Evolutionary conservation across 2,888 invertebrate species (phyloP).

Genomic region (Pycnomerus fuliginosus): DNA sequence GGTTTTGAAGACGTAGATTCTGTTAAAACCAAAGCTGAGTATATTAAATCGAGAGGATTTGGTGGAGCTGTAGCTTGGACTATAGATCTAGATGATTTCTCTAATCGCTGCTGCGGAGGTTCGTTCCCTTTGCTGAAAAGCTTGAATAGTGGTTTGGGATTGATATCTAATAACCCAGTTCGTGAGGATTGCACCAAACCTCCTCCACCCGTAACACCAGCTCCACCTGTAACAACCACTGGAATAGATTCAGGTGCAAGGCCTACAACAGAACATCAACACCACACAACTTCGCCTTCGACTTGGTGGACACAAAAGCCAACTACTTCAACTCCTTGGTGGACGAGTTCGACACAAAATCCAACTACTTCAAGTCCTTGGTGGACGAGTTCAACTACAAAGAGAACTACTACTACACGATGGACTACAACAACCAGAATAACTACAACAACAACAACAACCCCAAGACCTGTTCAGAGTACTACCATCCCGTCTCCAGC

Average conservation of each 20-base stretch:
- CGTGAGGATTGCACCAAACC: constrained; percentile 69
- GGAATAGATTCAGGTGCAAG: constrained; percentile 60
- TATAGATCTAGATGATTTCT: constrained; percentile 83
- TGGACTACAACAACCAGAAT: constrained; percentile 46
- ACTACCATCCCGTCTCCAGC: constrained; percentile 53
- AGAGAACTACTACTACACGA: constrained; percentile 40
- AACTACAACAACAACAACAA: constrained; percentile 34
- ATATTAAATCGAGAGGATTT: constrained; percentile 69
- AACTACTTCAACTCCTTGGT: constrained; percentile 43
- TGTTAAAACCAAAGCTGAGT: constrained; percentile 71
- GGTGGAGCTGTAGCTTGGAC: constrained; percentile 89
- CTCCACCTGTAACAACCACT: constrained; percentile 73
- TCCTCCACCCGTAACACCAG: constrained; percentile 70
- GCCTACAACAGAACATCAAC: constrained; percentile 29
- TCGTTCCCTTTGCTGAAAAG: constrained; percentile 75
- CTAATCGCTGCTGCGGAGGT: constrained; percentile 79
- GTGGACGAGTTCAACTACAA: constrained; percentile 38
- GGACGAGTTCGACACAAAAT: constrained; percentile 28
- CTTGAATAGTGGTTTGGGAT: constrained; percentile 74
- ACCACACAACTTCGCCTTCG: constrained; percentile 22
- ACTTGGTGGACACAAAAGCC: constrained; percentile 38
- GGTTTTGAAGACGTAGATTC: constrained; percentile 83
- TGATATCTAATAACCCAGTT: constrained; percentile 55
- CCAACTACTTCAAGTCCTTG: constrained; percentile 44
- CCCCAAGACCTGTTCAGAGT: constrained; percentile 29